Evolutionary conservation across 2,113 vertebrate species (phyloP), one percentile per base, ranked within the genome.

Genomic region (Gadus macrocephalus): DNA sequence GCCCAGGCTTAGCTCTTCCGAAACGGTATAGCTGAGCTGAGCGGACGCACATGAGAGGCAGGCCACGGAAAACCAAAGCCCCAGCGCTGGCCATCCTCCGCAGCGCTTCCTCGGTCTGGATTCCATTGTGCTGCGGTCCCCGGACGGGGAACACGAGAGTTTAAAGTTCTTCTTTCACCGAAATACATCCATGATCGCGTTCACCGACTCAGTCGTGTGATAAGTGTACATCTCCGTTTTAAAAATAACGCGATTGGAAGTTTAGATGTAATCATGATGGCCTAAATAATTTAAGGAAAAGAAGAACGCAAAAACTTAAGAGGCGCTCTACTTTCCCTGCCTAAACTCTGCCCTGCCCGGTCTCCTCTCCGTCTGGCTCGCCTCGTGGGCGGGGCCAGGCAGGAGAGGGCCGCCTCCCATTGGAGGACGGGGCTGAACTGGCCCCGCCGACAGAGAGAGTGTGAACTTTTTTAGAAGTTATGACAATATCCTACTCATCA

Each of bases 11-110:
- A 91, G 78, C 74, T 95, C 92, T 81, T 94, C 91, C 17, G 85
- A 81, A 15, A 93, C 82, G 3, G 91, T 92, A 80, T 92, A 93
- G 31, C 68, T 84, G 81, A 94, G 81, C 84, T 92, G 89, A 27
- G 87, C 85, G 25, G 81, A 78, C 62, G 85, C 83, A 15, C 68
- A 79, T 42, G 79, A 77, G 68, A 87, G 62, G 70, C 71, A 86
- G 19, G 86, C 80, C 56, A 93, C 91, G 86, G 89, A 93, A 66
- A 93, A 83, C 79, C 91, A 92, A 72, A 94, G 89, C 83, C 89
- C 86, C 82, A 91, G 82, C 89, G 93, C 92, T 87, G 93, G 92
- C 87, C 83, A 87, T 87, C 89, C 88, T 87, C 89, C 84, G 79
- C 88, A 86, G 87, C 92, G 85, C 88, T 89, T 88, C 82, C 88